Evolutionary conservation across 2,113 vertebrate genomes (phyloP).

Genomic region (Fregetta grallaria): DNA sequence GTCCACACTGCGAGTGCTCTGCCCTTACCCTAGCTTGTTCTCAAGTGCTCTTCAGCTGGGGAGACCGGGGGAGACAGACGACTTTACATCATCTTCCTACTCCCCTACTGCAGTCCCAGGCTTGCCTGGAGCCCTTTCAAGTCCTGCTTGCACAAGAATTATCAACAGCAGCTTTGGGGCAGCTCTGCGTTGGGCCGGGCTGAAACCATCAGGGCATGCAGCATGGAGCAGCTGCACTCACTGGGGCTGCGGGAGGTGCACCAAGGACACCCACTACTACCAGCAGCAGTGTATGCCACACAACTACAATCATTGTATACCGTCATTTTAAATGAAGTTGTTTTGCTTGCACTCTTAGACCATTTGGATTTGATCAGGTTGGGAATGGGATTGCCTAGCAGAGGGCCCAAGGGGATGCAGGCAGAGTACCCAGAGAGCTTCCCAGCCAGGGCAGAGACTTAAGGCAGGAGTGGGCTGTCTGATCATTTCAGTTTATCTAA

Average conservation of each 20-base stretch:
- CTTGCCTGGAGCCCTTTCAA: neutral
- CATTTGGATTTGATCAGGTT: neutral
- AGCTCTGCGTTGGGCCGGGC: fast-evolving
- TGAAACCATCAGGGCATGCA: neutral
- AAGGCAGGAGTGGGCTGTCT: neutral
- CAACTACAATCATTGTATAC: no score
- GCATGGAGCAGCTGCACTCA: neutral
- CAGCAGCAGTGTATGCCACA: neutral
- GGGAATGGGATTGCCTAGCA: neutral
- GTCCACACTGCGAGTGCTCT: fast-evolving
- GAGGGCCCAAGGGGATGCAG: neutral
- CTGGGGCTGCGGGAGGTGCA: neutral
- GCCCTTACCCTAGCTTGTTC: neutral
- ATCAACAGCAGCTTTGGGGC: neutral
- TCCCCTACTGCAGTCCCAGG: neutral
- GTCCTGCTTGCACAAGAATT: neutral
- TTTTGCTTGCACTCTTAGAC: neutral
- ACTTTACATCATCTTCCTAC: neutral
- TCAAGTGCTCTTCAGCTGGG: neutral
- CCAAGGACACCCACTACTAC: neutral
- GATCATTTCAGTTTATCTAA: neutral
- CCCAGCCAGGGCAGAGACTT: neutral
- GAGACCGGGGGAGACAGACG: fast-evolving
- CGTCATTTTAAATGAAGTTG: neutral
- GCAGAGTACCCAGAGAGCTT: neutral